These are phyloP conservation scores for Drosophila parvula DNA, from an alignment of 1,140 invertebrate genomes.

Conservation along the genomic window DNA sequence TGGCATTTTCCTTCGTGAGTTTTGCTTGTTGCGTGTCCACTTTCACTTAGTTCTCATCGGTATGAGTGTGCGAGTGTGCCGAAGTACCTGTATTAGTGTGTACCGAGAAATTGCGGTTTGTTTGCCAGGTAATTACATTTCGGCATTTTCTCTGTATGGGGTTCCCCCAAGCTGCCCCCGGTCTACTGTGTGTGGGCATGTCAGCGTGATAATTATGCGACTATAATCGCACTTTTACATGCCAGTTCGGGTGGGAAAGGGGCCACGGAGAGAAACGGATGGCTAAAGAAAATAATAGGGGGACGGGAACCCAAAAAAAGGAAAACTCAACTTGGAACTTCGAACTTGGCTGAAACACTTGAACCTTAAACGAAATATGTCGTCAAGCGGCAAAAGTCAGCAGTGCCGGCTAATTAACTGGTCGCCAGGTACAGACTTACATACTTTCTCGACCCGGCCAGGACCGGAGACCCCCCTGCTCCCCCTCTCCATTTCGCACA, in stretches of 20 bases:
- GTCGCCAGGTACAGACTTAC: slow-evolving; percentile 63
- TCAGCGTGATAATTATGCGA: slow-evolving; percentile 83
- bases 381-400: slow-evolving; percentile 76
- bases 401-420: slow-evolving; percentile 78
- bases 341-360: slow-evolving; percentile 68
- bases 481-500: not conserved
- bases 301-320: slow-evolving; percentile 1
- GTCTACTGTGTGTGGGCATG: slow-evolving; percentile 65
- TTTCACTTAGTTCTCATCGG: slow-evolving; percentile 67
- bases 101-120: slow-evolving; percentile 81
- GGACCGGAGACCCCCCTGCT: not conserved
- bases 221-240: slow-evolving; percentile 83
- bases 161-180: slow-evolving; percentile 4
- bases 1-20: slow-evolving; percentile 17
- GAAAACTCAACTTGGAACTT: slow-evolving; percentile 47
- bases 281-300: not conserved
- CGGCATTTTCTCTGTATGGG: slow-evolving; percentile 71
- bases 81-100: slow-evolving; percentile 50
- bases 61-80: slow-evolving; percentile 26
- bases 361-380: slow-evolving; percentile 80
- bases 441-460: slow-evolving; percentile 13
- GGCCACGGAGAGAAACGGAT: not conserved
- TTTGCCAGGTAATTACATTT: slow-evolving; percentile 82
- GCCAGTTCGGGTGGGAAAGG: slow-evolving; percentile 38
- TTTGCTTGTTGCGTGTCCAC: slow-evolving; percentile 81